Evolutionary conservation across 1,140 invertebrate genomes (phyloP).

Genomic region (Drosophila arizonae): DNA sequence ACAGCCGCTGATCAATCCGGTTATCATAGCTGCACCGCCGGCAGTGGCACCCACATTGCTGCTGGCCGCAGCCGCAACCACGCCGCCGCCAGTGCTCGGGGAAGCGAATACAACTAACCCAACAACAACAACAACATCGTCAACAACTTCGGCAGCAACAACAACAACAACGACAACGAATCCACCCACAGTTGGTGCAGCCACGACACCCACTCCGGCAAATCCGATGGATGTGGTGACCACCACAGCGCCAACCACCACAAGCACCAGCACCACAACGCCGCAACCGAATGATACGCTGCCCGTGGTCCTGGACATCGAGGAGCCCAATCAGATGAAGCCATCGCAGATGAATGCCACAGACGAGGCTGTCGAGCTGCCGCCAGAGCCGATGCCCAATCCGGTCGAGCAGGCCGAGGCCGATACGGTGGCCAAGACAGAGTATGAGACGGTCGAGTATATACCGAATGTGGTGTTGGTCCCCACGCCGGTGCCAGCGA

Average conservation of each 20-base stretch:
- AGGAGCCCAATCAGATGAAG: constrained; percentile 49
- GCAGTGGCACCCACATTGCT: constrained; percentile 13
- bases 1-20: constrained; percentile 83
- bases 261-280: constrained; percentile 62
- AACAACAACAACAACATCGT: constrained; percentile 17
- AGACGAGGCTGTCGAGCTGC: background rate
- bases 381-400: background rate
- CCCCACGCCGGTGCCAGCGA: constrained; percentile 43
- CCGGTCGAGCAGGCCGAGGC: constrained; percentile 36
- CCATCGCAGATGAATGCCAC: constrained; percentile 30
- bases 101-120: constrained; percentile 34
- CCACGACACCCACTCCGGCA: constrained; percentile 29
- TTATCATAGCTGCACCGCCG: constrained; percentile 68
- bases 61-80: constrained; percentile 37
- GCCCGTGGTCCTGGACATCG: constrained; percentile 66
- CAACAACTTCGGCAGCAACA: constrained; percentile 18
- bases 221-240: constrained; percentile 50
- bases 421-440: constrained; percentile 71
- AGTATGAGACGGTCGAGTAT: constrained; percentile 77
- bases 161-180: constrained; percentile 23
- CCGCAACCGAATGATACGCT: constrained; percentile 64
- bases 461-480: constrained; percentile 68
- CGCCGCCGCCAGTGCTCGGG: constrained; percentile 16
- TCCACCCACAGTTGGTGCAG: background rate
- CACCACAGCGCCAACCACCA: constrained; percentile 63